A percentile compares a stretch with the other conserved stretches of the same genome.
These are phyloP conservation scores for Elaphurus davidianus DNA, from an alignment of 2,113 vertebrate species.

Conservation along the genomic window DNA sequence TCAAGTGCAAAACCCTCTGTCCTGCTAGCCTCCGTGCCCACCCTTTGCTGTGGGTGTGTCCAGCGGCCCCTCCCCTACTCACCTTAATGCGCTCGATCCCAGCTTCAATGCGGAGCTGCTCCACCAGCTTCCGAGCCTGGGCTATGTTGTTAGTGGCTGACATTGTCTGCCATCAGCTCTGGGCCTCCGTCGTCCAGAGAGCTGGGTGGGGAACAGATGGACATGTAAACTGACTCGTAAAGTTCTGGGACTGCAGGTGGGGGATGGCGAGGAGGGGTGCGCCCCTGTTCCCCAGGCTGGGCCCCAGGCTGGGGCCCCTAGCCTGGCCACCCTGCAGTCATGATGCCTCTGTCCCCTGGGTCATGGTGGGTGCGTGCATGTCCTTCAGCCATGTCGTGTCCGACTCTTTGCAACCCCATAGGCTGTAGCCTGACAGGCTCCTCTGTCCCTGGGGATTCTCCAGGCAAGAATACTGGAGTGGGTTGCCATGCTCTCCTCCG, in stretches of 20 bases:
- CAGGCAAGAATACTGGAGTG: background rate
- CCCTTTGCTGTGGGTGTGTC: background rate
- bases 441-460: background rate
- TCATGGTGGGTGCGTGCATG: background rate
- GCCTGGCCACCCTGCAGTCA: background rate
- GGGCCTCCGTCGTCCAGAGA: constrained; percentile 59
- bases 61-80: background rate
- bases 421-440: background rate
- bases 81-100: constrained; percentile 97
- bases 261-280: fast-evolving
- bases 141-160: constrained; percentile 96
- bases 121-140: constrained; percentile 96
- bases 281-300: no score
- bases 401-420: background rate
- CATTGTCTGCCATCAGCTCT: constrained; percentile 89
- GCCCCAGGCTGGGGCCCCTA: background rate
- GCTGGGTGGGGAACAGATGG: background rate
- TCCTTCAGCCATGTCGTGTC: background rate
- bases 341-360: background rate
- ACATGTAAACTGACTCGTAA: fast-evolving
- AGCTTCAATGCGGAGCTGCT: constrained; percentile 96
- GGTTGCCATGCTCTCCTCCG: background rate
- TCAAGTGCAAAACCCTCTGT: fast-evolving
- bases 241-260: background rate
- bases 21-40: background rate